phyloP scores from a whole-genome alignment of 35 echinoderm and acorn worm species.

The Heliocidaris erythrogramma region DNA sequence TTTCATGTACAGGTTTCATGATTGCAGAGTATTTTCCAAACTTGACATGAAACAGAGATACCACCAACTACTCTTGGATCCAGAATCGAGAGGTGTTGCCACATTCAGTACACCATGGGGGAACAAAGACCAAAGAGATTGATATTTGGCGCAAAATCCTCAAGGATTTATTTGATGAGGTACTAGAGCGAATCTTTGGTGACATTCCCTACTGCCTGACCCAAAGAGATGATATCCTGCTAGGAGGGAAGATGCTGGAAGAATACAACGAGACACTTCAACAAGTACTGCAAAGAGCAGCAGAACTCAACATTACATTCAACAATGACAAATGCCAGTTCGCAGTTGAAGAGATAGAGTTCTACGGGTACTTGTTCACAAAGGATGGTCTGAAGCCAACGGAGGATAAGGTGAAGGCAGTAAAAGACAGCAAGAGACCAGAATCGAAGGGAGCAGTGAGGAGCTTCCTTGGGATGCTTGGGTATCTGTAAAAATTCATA shows the following conservation, averaged over 20 bases:
- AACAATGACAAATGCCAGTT: slow-evolving; percentile 64
- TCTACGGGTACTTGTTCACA: slow-evolving; percentile 71
- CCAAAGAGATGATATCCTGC: slow-evolving; percentile 64
- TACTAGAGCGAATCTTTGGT: slow-evolving; percentile 62
- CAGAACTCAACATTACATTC: slow-evolving; percentile 60
- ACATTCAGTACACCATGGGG: slow-evolving; percentile 46
- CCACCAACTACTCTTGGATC: slow-evolving; percentile 65
- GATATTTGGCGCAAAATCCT: background rate
- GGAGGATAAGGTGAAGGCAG: slow-evolving; percentile 59
- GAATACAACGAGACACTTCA: slow-evolving; percentile 64
- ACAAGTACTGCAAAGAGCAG: slow-evolving; percentile 57
- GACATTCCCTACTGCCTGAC: slow-evolving; percentile 71
- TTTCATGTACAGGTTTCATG: slow-evolving; percentile 69
- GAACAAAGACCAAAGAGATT: background rate
- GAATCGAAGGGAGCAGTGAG: slow-evolving; percentile 50
- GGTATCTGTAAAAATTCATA: slow-evolving; percentile 71
- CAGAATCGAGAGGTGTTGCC: slow-evolving; percentile 47
- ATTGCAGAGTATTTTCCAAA: slow-evolving; percentile 69
- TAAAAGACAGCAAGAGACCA: slow-evolving; percentile 51
- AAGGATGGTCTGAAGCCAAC: slow-evolving; percentile 77
- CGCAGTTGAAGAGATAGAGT: slow-evolving; percentile 64
- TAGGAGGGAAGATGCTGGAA: slow-evolving; percentile 59
- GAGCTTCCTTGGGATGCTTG: slow-evolving; percentile 73
- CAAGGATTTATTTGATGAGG: slow-evolving; percentile 70
- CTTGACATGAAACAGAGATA: slow-evolving; percentile 70